Conservation (phyloP, 2,888 invertebrate genomes). For the Cryptocephalus primarius region DNA sequence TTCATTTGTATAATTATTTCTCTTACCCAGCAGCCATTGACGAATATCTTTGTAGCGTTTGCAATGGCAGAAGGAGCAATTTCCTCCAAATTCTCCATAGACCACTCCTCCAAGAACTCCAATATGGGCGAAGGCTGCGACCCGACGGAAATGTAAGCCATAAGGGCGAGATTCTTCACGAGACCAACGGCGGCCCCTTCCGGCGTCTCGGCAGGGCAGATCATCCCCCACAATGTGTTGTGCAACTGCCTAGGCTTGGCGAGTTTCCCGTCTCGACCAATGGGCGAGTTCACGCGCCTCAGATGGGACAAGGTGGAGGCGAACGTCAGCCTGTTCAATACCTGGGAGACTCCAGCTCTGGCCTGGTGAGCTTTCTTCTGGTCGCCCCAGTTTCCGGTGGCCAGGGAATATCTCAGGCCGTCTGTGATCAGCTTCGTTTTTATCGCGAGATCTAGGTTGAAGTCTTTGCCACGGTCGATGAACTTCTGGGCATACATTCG, state of each 20-base stretch:
- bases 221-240: slow-evolving; percentile 99
- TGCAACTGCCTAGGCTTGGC: slow-evolving; percentile 98
- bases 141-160: slow-evolving; percentile 99
- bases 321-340: slow-evolving; percentile 95
- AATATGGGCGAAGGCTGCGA: slow-evolving; percentile 98
- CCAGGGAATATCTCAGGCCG: slow-evolving; percentile 93
- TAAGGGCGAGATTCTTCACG: slow-evolving; percentile 96
- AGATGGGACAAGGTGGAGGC: slow-evolving; percentile 98
- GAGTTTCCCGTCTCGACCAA: slow-evolving; percentile 93
- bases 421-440: slow-evolving; percentile 98
- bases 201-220: slow-evolving; percentile 99
- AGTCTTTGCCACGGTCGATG: slow-evolving; percentile 97
- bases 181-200: slow-evolving; percentile 95
- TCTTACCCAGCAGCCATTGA: slow-evolving; percentile 94
- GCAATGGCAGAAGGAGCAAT: slow-evolving; percentile 98
- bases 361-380: slow-evolving; percentile 99
- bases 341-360: slow-evolving; percentile 92
- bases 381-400: slow-evolving; percentile 99
- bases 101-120: slow-evolving; percentile 99
- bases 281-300: slow-evolving; percentile 95
- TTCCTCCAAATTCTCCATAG: slow-evolving; percentile 99
- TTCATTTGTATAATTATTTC: background rate
- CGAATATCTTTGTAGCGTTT: slow-evolving; percentile 99
- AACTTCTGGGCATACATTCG: slow-evolving; percentile 98
- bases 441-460: slow-evolving; percentile 91